Evolutionary conservation across 1,140 invertebrate genomes (phyloP).

Genomic region (Hylaeus anthracinus): DNA sequence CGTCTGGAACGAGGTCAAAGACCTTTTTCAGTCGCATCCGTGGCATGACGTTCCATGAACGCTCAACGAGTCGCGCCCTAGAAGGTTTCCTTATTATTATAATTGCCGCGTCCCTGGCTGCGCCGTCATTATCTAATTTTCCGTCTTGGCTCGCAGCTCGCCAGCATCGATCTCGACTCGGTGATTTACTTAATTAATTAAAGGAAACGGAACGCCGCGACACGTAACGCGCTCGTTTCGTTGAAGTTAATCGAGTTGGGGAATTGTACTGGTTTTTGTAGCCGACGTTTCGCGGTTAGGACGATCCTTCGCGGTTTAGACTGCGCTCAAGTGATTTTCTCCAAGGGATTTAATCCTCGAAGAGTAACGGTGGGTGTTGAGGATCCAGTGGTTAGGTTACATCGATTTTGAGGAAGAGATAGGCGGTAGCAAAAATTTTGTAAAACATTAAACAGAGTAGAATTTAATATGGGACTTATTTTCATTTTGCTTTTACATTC

Average conservation of each 20-base stretch:
- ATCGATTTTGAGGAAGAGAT: too few relatives aligned
- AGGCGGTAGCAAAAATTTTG: too few relatives aligned
- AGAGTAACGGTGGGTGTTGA: too few relatives aligned
- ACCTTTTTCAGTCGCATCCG: not conserved
- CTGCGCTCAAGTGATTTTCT: too few relatives aligned
- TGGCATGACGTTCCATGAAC: not conserved
- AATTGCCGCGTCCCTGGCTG: constrained; percentile 3
- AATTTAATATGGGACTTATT: too few relatives aligned
- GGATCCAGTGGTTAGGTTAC: too few relatives aligned
- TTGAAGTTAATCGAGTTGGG: constrained; percentile 1
- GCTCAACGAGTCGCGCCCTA: not conserved
- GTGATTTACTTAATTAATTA: constrained; percentile 29
- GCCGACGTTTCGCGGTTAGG: not conserved
- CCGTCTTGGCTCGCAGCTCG: not conserved
- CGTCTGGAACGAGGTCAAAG: constrained; percentile 2
- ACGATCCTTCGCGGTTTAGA: too few relatives aligned
- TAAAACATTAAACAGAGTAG: too few relatives aligned
- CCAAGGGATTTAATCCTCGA: too few relatives aligned
- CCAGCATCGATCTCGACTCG: constrained; percentile 7
- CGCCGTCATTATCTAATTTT: constrained; percentile 31
- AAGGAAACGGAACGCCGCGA: constrained; percentile 6
- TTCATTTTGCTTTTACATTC: too few relatives aligned
- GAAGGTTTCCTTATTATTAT: constrained; percentile 40
- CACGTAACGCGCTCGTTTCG: not conserved
- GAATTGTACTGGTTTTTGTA: not conserved